phyloP scores from a whole-genome alignment of 2,888 invertebrate genomes.

The Podotricha telesiphe region DNA sequence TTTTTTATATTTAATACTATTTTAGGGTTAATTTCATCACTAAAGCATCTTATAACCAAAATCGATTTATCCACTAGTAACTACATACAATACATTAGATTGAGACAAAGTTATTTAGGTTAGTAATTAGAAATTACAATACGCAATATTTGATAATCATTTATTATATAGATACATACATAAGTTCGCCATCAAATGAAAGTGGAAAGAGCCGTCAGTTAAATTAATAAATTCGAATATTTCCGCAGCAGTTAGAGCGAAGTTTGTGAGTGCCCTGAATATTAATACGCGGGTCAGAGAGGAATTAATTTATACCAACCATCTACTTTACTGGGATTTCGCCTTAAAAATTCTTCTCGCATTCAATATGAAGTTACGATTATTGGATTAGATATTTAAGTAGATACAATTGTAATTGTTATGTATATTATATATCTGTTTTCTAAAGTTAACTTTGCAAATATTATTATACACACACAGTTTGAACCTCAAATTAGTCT shows the following conservation, averaged over 20 bases:
- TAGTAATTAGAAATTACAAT: background rate
- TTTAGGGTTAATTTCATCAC: too few species aligned
- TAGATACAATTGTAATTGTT: background rate
- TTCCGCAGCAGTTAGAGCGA: constrained; percentile 74
- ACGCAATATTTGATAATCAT: constrained; percentile 2
- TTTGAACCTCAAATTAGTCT: too few species aligned
- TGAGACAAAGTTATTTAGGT: background rate
- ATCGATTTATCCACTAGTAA: too few species aligned
- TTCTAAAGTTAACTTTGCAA: too few species aligned
- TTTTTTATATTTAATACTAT: too few species aligned
- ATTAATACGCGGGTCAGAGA: constrained; percentile 78
- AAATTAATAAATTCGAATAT: constrained; percentile 76
- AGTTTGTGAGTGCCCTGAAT: constrained; percentile 80
- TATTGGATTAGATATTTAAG: constrained; percentile 47
- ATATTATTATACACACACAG: too few species aligned
- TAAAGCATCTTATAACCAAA: too few species aligned
- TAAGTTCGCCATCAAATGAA: constrained; percentile 48
- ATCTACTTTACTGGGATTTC: constrained; percentile 70
- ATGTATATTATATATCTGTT: background rate
- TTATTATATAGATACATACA: constrained; percentile 8
- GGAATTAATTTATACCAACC: constrained; percentile 78
- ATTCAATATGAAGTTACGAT: constrained; percentile 67
- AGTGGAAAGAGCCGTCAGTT: constrained; percentile 60
- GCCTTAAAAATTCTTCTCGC: constrained; percentile 70
- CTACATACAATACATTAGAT: too few species aligned